phyloP scores from a whole-genome alignment of 2,113 vertebrate genomes.

The Labeo rohita region DNA sequence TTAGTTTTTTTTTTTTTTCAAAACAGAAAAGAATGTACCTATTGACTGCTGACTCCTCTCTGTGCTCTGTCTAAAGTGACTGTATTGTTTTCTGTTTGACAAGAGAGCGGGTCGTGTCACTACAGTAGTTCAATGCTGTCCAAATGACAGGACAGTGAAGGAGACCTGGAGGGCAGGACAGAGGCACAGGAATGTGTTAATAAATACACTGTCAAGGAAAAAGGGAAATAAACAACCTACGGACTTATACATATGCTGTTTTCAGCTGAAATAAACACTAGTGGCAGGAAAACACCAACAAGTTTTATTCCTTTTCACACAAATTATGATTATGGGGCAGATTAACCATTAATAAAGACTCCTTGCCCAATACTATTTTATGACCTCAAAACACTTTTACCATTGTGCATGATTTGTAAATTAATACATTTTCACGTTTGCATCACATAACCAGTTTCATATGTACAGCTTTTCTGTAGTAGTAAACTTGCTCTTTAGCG shows the following conservation, averaged over 20 bases:
- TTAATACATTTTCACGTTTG: not conserved
- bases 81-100: constrained; percentile 41
- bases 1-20: not conserved
- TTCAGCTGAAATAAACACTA: not conserved
- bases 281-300: not conserved
- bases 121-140: constrained; percentile 8
- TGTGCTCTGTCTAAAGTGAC: not conserved
- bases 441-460: too few relatives aligned
- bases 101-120: constrained; percentile 14
- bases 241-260: not conserved
- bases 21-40: not conserved
- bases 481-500: too few relatives aligned
- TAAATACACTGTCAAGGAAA: not conserved
- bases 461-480: too few relatives aligned
- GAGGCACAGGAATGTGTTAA: constrained; percentile 50
- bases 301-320: too few relatives aligned
- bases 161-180: constrained; percentile 32
- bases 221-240: not conserved
- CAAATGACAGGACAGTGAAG: constrained; percentile 22
- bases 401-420: not conserved
- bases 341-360: too few relatives aligned
- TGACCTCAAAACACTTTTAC: not conserved
- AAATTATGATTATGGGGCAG: too few relatives aligned
- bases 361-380: too few relatives aligned
- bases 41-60: not conserved